Conservation (phyloP, 2,797 vertebrate species). For the Acipenser transmontanus region DNA sequence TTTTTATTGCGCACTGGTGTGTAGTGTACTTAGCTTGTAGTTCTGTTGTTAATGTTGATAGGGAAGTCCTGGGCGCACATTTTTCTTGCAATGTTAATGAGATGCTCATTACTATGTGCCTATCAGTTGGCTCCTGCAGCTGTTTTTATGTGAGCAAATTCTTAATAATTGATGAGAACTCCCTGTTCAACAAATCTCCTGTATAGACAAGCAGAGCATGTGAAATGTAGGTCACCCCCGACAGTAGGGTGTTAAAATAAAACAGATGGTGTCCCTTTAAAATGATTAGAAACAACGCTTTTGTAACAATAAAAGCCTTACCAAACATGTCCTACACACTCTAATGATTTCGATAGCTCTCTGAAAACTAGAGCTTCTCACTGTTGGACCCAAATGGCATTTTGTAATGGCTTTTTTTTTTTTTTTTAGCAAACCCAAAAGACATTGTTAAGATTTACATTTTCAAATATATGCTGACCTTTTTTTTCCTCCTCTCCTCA, state of each 20-base stretch:
- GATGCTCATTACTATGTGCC: constrained; percentile 74
- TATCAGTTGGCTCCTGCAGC: background rate
- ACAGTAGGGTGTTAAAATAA: background rate
- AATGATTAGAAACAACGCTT: constrained; percentile 35
- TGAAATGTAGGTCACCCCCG: background rate
- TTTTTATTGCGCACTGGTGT: no score
- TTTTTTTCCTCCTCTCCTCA: constrained; percentile 84
- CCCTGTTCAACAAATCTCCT: background rate
- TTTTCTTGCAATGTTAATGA: constrained; percentile 70
- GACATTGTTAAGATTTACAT: constrained; percentile 99
- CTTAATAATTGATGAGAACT: background rate
- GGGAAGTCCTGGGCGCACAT: background rate
- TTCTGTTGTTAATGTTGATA: background rate
- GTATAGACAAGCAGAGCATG: background rate
- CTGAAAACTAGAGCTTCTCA: constrained; percentile 59
- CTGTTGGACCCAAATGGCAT: constrained; percentile 89
- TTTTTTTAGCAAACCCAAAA: constrained; percentile 80
- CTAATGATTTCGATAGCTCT: constrained; percentile 68
- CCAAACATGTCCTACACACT: constrained; percentile 50
- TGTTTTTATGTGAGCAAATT: background rate
- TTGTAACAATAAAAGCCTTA: constrained; percentile 51
- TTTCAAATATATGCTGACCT: constrained; percentile 99
- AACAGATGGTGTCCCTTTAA: background rate
- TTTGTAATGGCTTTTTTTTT: constrained; percentile 90
- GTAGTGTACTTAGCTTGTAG: background rate